Percentiles rank a stretch among this genome's conserved stretches.
Evolutionary conservation across 2,888 invertebrate genomes (phyloP).

Genomic region (Mythimna ferrago): DNA sequence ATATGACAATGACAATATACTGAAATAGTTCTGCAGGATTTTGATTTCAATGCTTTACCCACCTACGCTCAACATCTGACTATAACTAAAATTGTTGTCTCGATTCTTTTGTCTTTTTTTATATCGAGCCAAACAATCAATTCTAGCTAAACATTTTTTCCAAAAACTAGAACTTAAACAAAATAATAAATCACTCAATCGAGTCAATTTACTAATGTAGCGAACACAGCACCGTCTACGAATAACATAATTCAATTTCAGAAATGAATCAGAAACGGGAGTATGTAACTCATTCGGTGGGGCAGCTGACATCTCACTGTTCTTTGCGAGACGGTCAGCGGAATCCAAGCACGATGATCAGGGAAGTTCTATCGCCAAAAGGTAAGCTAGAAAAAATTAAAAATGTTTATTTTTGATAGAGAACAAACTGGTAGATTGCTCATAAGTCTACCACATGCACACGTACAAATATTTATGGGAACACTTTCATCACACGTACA

Average conservation of each 20-base stretch:
- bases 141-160: neutral
- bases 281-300: conserved; percentile 49
- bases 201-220: conserved; percentile 59
- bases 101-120: neutral
- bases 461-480: too few species aligned
- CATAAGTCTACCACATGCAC: too few species aligned
- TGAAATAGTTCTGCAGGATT: too few species aligned
- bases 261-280: conserved; percentile 34
- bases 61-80: too few species aligned
- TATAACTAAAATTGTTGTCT: neutral
- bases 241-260: conserved; percentile 51
- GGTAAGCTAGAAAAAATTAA: conserved; percentile 48
- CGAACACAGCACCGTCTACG: conserved; percentile 31
- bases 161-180: conserved; percentile 23
- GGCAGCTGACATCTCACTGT: conserved; percentile 48
- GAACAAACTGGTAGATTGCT: too few species aligned
- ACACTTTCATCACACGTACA: too few species aligned
- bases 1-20: too few species aligned
- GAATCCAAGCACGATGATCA: conserved; percentile 14
- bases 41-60: too few species aligned
- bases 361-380: conserved; percentile 64
- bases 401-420: too few species aligned
- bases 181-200: conserved; percentile 39
- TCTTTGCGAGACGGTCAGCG: conserved; percentile 12
- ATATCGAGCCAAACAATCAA: neutral